phyloP scores from a whole-genome alignment of 2,888 invertebrate species.

The Scaptomyza cyrtandrae region DNA sequence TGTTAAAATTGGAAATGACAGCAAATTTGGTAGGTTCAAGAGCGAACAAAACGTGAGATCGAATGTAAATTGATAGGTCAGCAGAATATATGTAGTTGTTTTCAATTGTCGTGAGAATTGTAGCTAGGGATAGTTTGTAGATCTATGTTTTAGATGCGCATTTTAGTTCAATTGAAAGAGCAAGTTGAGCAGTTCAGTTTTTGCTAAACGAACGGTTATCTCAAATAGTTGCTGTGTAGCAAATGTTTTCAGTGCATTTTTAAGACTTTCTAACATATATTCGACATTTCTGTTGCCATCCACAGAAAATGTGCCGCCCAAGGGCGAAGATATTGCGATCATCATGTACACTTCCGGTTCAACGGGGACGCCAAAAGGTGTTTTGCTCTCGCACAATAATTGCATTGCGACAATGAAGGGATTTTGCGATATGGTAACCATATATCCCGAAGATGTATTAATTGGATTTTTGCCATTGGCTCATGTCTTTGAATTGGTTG shows the following conservation, averaged over 20 bases:
- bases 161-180: too few species aligned
- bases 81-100: too few species aligned
- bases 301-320: constrained; percentile 87
- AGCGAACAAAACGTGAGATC: neutral
- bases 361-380: constrained; percentile 97
- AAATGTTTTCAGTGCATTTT: too few species aligned
- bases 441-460: constrained; percentile 91
- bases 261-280: too few species aligned
- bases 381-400: constrained; percentile 92
- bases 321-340: constrained; percentile 93
- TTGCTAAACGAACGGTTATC: too few species aligned
- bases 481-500: constrained; percentile 97
- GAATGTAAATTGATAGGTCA: neutral
- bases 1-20: constrained; percentile 86
- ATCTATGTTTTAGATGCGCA: too few species aligned
- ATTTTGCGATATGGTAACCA: constrained; percentile 91
- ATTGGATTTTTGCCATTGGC: constrained; percentile 98
- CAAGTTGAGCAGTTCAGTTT: too few species aligned
- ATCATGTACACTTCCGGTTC: constrained; percentile 99
- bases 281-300: too few species aligned
- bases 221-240: too few species aligned
- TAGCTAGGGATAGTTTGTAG: neutral
- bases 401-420: constrained; percentile 92
- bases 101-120: constrained; percentile 3
- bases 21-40: constrained; percentile 84